Conservation (phyloP, 2,888 invertebrate genomes). For the Oasisia sp. region DNA sequence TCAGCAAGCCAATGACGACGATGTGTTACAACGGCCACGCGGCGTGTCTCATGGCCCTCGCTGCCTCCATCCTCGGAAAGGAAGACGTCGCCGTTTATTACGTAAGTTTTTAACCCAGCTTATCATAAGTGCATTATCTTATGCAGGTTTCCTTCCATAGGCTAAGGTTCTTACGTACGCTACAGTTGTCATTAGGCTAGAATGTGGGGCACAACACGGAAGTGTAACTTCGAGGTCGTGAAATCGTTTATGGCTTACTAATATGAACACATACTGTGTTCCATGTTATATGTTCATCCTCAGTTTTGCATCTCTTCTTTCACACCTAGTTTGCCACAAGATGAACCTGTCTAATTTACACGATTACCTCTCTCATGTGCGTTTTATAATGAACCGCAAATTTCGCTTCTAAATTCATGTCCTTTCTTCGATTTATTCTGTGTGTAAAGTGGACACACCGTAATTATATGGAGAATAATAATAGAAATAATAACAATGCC, state of each 20-base stretch:
- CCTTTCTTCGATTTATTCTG: not conserved
- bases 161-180: not conserved
- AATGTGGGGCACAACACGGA: not conserved
- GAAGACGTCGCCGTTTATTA: constrained; percentile 31
- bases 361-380: no score
- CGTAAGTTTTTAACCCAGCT: constrained; percentile 34
- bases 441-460: not conserved
- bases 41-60: constrained; percentile 34
- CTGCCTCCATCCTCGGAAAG: constrained; percentile 26
- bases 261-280: not conserved
- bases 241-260: not conserved
- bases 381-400: not conserved
- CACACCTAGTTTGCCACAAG: no score
- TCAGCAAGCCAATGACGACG: constrained; percentile 41
- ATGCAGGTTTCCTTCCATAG: not conserved
- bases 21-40: constrained; percentile 54
- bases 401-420: not conserved
- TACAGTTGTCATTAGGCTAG: not conserved
- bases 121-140: not conserved
- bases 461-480: not conserved
- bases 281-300: no score
- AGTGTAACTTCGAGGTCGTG: not conserved
- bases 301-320: no score
- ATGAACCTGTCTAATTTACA: no score
- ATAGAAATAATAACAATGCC: not conserved